phyloP scores from a whole-genome alignment of 2,797 vertebrate species.

The Enteromius paludinosus region DNA sequence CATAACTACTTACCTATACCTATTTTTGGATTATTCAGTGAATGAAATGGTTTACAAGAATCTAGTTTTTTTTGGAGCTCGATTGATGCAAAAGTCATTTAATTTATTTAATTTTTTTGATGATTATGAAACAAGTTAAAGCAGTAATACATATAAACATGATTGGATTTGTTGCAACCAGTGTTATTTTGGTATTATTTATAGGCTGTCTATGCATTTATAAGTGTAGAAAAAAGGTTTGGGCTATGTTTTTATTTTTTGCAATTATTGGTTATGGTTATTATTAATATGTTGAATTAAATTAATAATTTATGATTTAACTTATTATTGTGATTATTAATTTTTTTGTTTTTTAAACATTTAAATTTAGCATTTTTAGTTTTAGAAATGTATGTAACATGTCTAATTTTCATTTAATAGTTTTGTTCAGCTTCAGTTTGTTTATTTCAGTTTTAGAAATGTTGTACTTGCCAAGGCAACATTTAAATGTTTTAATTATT shows the following conservation, averaged over 20 bases:
- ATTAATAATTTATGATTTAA: background rate
- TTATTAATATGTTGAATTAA: background rate
- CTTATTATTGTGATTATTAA: background rate
- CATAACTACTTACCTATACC: too few species aligned
- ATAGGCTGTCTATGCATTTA: background rate
- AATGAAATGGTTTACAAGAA: background rate
- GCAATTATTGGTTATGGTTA: background rate
- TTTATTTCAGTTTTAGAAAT: background rate
- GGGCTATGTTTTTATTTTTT: background rate
- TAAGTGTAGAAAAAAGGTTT: too few species aligned
- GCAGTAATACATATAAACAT: background rate
- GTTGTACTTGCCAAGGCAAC: background rate
- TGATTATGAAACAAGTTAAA: background rate
- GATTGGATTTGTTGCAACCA: background rate
- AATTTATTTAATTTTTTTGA: background rate
- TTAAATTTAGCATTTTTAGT: background rate
- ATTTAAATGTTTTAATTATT: background rate
- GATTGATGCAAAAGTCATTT: background rate
- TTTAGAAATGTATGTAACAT: background rate
- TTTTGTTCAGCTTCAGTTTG: background rate
- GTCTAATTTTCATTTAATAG: background rate
- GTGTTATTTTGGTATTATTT: constrained; percentile 1
- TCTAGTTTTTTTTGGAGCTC: background rate
- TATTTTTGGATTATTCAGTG: background rate
- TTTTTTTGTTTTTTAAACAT: background rate